Base-by-base conservation (phyloP, 1,140 invertebrate species). In the Hypsibius dujardini region DNA sequence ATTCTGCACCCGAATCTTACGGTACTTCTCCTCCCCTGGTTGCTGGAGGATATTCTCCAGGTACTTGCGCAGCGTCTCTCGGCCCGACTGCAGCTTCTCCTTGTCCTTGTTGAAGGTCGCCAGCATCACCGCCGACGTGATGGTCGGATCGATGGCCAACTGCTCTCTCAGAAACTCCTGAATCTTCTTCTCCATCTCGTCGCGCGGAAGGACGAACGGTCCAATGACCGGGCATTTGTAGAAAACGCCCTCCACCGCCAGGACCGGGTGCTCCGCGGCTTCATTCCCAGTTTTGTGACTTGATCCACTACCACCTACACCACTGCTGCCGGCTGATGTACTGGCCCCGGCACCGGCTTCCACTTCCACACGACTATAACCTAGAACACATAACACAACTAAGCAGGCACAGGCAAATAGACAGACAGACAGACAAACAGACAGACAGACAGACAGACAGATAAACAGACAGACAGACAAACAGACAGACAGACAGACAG, bases 61-160 rank as follows among this genome's bases (percentile, higher is more conserved):
- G 81, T 95, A 95, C 79, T 90, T 92, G 75, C 84, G 85, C 2
- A 96, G 78, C 2, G 89, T 92, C 75, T 93, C 88, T 2, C 93
- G 84, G 77, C 92, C 91, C 2, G 45, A 3, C 47, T 46, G 47
- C 71, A 90, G 88, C 83, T 87, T 90, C 73, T 90, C 87, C 76
- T 82, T 84, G 74, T 87, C 86, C 74, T 84, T 86, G 79, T 94
- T 95, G 76, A 89, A 88, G 42, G 90, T 91, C 72, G 62, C 62
- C 62, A 67, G 62, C 76, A 81, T 79, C 15, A 80, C 72, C 2
- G 79, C 77, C 14, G 79, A 78, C 1, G 79, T 76, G 76, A 81
- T 77, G 59, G 78, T 77, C 46, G 80, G 79, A 69, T 80, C 79
- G 59, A 79, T 78, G 73, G 86, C 85, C 71, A 93, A 77, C 76